A percentile compares a stretch with the other conserved stretches of the same genome.
phyloP scores from a whole-genome alignment of 2,797 vertebrate genomes.

The Megalops cyprinoides region DNA sequence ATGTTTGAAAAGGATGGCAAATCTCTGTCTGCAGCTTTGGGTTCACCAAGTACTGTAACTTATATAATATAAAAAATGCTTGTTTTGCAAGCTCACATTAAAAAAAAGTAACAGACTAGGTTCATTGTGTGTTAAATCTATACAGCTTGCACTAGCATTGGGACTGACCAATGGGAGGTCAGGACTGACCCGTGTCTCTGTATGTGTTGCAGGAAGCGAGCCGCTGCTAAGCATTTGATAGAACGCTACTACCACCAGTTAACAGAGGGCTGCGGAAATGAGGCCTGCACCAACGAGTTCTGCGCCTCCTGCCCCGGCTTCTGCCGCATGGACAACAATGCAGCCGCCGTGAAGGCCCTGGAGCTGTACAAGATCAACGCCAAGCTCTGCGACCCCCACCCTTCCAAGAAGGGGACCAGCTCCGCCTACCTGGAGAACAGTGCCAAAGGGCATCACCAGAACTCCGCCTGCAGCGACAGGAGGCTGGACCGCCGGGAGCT shows the following conservation, averaged over 20 bases:
- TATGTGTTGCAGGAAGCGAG: constrained; percentile 95
- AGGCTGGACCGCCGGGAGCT: constrained; percentile 84
- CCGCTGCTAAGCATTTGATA: constrained; percentile 99
- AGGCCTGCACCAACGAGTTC: constrained; percentile 97
- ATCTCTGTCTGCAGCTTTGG: too few relatives aligned
- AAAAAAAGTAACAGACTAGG: constrained; percentile 4
- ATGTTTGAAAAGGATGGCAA: too few relatives aligned
- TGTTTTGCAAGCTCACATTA: neutral
- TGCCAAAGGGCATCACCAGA: constrained; percentile 80
- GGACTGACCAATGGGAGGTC: constrained; percentile 65
- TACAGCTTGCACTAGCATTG: constrained; percentile 62
- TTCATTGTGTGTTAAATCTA: constrained; percentile 62
- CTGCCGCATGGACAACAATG: constrained; percentile 94
- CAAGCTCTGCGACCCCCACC: constrained; percentile 96
- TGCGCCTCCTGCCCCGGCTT: constrained; percentile 93
- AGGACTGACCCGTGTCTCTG: constrained; percentile 79
- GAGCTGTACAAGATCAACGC: constrained; percentile 98
- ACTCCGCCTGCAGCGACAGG: constrained; percentile 78
- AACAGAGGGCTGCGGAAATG: constrained; percentile 99
- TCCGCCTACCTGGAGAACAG: constrained; percentile 90
- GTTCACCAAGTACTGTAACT: too few relatives aligned
- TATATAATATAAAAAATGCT: neutral
- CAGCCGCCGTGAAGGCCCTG: constrained; percentile 95
- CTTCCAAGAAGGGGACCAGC: constrained; percentile 95
- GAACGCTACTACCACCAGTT: constrained; percentile 99